phyloP scores from a whole-genome alignment of 2,888 invertebrate species.

The Diarsia brunnea region DNA sequence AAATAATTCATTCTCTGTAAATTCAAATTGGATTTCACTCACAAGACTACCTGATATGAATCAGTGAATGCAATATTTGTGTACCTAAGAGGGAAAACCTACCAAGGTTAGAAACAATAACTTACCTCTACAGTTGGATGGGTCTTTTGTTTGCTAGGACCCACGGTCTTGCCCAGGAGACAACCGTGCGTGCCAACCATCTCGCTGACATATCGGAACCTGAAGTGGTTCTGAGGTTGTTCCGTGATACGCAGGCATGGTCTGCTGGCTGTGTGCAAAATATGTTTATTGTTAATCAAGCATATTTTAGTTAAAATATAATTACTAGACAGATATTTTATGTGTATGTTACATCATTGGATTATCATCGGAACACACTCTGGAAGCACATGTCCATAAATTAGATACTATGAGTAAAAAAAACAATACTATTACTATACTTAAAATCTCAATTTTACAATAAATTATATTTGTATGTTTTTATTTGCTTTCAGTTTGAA shows the following conservation, averaged over 20 bases:
- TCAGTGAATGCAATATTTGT: constrained; percentile 24
- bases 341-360: not conserved
- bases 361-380: not conserved
- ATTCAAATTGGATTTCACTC: constrained; percentile 8
- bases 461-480: not conserved
- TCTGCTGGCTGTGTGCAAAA: constrained; percentile 68
- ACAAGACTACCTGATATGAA: constrained; percentile 41
- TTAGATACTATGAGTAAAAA: not conserved
- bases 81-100: constrained; percentile 23
- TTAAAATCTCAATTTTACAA: not conserved
- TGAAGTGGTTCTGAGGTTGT: constrained; percentile 95
- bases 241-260: constrained; percentile 92
- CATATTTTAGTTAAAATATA: not conserved
- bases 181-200: constrained; percentile 97
- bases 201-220: constrained; percentile 96
- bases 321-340: not conserved
- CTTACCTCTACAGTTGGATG: constrained; percentile 94
- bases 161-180: constrained; percentile 91
- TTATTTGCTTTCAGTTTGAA: not conserved
- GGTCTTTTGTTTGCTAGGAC: constrained; percentile 91
- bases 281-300: not conserved
- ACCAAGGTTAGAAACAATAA: constrained; percentile 26
- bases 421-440: not conserved
- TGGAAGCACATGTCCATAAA: not conserved
- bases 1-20: not conserved